These are phyloP conservation scores for Actinia equina DNA, from an alignment of 64 coral and sea anemone genomes.

Conservation along the genomic window DNA sequence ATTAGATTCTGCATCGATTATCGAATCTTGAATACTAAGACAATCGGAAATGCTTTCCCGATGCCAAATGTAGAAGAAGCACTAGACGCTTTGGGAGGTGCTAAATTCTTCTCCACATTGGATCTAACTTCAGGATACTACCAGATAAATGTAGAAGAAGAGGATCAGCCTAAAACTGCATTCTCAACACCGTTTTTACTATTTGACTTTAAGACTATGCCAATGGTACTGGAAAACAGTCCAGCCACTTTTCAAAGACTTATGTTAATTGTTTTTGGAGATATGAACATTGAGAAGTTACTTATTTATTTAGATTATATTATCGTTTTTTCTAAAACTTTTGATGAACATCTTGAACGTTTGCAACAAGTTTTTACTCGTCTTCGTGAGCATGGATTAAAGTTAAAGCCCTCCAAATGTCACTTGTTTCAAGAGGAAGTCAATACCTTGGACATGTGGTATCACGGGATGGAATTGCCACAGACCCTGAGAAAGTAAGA, in stretches of 20 bases:
- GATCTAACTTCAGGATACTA: not conserved
- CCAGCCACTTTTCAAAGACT: too few species aligned
- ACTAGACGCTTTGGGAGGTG: not conserved
- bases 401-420: conserved; percentile 36
- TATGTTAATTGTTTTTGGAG: too few species aligned
- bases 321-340: conserved; percentile 56
- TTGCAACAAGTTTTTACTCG: conserved; percentile 13
- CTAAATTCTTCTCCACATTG: conserved; percentile 15
- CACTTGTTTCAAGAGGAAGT: conserved; percentile 15
- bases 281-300: conserved; percentile 27
- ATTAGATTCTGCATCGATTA: conserved; percentile 32
- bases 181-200: not conserved
- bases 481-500: conserved; percentile 28
- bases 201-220: not conserved
- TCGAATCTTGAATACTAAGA: not conserved
- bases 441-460: conserved; percentile 53
- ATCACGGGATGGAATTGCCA: conserved; percentile 11
- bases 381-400: conserved; percentile 26
- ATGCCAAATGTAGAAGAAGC: not conserved
- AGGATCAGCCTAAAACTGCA: conserved; percentile 17
- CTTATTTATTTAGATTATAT: conserved; percentile 39
- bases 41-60: not conserved
- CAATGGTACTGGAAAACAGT: too few species aligned
- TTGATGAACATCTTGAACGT: not conserved
- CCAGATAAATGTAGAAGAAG: not conserved